Percentiles rank a stretch among this genome's conserved stretches.
These are phyloP conservation scores for Euborellia annulipes DNA, from an alignment of 1,140 invertebrate species.

Conservation along the genomic window DNA sequence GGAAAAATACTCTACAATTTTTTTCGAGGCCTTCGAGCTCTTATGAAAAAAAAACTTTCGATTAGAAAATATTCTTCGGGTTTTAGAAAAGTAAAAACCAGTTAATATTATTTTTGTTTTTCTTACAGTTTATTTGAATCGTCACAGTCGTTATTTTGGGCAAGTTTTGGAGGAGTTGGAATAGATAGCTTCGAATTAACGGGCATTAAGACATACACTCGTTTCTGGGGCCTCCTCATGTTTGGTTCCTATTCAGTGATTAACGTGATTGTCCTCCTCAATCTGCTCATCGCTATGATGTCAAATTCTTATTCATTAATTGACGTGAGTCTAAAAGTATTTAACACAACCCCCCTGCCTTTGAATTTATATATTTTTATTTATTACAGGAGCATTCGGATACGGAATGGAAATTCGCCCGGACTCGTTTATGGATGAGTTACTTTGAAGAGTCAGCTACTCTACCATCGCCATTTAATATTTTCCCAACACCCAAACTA, in stretches of 20 bases:
- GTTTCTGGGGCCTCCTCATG: conserved; percentile 67
- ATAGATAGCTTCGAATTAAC: conserved; percentile 61
- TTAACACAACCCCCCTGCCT: conserved; percentile 7
- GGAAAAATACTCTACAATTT: background rate
- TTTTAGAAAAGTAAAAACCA: too few relatives aligned
- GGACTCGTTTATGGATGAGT: conserved; percentile 76
- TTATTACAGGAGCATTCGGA: conserved; percentile 59
- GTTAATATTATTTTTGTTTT: conserved; percentile 9
- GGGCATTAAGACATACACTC: conserved; percentile 59
- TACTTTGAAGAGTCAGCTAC: conserved; percentile 80
- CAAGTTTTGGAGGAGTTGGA: conserved; percentile 69
- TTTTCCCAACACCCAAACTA: conserved; percentile 54
- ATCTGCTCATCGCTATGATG: conserved; percentile 83
- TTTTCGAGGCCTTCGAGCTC: too few relatives aligned
- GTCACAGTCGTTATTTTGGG: conserved; percentile 80
- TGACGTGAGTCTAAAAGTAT: conserved; percentile 38
- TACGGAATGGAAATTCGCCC: conserved; percentile 82
- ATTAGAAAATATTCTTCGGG: too few relatives aligned
- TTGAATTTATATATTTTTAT: conserved; percentile 2
- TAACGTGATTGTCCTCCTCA: conserved; percentile 70
- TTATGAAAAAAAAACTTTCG: too few relatives aligned
- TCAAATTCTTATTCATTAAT: conserved; percentile 75
- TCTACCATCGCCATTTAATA: conserved; percentile 71
- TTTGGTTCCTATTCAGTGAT: conserved; percentile 69
- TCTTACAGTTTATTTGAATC: conserved; percentile 69